Base-by-base conservation (phyloP, 2,113 vertebrate species). In the Trochalopteron elliotii region DNA sequence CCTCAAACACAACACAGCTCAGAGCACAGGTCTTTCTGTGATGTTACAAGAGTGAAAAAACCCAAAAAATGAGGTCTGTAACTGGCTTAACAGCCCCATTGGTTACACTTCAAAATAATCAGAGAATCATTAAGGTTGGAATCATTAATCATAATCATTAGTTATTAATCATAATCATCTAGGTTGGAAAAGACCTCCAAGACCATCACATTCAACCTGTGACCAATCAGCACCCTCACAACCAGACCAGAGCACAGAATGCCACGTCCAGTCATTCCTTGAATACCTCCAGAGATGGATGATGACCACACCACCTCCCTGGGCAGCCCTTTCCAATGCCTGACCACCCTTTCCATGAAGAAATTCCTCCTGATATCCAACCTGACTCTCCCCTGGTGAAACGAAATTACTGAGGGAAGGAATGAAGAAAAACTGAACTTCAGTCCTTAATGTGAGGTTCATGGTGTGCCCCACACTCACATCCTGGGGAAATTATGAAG, bases 231-330 rank as follows among this genome's bases (percentile, higher is more conserved):
- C 35, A 74, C 25, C 22, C 23, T 77, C 30, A 49, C n/a, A 47
- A n/a, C 25, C n/a, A 55, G 13, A 14, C 14, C 63, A 55, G 47
- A 61, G 47, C n/a, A 35, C 0, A 1, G 55, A 69, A 15, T 25
- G 42, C 42, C 57, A 56, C 0, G 0, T 40, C 15, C 52, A 65
- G 52, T 30, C 2, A 0, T n/a, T 20, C 35, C 55, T 4, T 40
- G 55, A 30, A 35, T 17, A 55, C 14, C 11, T 83, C 39, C 40
- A 69, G 47, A 40, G 40, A 42, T 35, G 21, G 63, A 42, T 42
- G 55, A 24, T 39, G 30, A 61, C 35, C 40, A 30, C 18, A 55
- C 2, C 53, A 61, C 40, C 21, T 49, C 25, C 35, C 35, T 63
- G 47, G 40, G 30, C 25, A 61, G 47, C 14, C 40, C 47, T 17